Base-by-base conservation (phyloP, 1,140 invertebrate species). In the Bombus sylvicola region DNA sequence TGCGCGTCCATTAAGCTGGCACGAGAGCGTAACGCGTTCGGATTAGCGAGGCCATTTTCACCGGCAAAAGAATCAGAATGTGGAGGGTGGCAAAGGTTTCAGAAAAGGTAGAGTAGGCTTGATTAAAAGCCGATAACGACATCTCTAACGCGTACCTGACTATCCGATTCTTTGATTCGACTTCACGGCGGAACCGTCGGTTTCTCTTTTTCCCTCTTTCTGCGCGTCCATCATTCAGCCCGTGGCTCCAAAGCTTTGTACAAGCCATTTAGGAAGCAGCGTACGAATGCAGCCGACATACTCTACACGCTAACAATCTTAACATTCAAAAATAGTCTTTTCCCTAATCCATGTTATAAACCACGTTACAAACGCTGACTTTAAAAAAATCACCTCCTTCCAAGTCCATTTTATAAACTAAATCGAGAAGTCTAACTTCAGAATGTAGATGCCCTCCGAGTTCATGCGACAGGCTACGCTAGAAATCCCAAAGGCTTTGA, bases 101-200 rank as follows among this genome's bases (percentile, higher is more conserved):
- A 53, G 47, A 75, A 62, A 62, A 73, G 64, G 53, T 66, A 83
- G 53, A 66, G 28, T 13, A 57, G 34, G 77, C 80, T 88, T 88
- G 89, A 83, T 84, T 90, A 90, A 89, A 87, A 84, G 83, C 83
- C 82, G 88, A 89, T 89, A 89, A 89, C 88, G 72, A 88, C 87
- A 80, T 79, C 80, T 76, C 68, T 66, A 66, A 83, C 87, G 71
- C 74, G 74, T 71, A 43, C 43, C 80, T 53, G 66, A 41, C 74
- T 62, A 81, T 80, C 83, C 74, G 74, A 88, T 88, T 83, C 82
- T 41, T 72, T 81, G 86, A 77, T 88, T 84, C 80, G 85, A 81
- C 41, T 88, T 88, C 79, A 88, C 87, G 85, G 86, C 3, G 80
- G 80, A 83, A 83, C 75, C 85, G 69, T 83, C 64, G 62, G 47